Evolutionary conservation across 2,888 invertebrate genomes (phyloP).

Genomic region (Corbicula japonica): DNA sequence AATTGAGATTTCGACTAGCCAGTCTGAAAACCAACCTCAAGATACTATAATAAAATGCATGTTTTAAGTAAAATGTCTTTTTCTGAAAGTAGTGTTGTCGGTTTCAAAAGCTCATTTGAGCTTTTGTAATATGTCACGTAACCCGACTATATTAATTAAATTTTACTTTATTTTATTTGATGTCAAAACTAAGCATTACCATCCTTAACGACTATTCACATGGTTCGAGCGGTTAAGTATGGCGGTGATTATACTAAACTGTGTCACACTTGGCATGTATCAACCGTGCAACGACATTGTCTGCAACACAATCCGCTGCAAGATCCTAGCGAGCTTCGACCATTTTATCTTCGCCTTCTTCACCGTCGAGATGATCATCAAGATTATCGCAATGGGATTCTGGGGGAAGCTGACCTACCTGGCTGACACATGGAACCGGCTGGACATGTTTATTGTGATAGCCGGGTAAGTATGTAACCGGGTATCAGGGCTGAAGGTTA

Average conservation of each 20-base stretch:
- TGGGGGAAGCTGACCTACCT: constrained; percentile 96
- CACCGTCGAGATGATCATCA: constrained; percentile 98
- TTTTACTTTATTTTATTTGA: not conserved
- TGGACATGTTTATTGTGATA: constrained; percentile 98
- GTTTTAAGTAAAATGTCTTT: no score
- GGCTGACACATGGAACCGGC: constrained; percentile 99
- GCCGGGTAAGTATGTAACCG: constrained; percentile 98
- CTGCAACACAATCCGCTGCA: constrained; percentile 89
- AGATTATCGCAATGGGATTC: constrained; percentile 99
- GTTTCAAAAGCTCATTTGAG: not conserved
- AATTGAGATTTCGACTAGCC: no score
- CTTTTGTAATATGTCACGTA: not conserved
- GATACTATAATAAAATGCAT: no score
- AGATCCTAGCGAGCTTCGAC: constrained; percentile 94
- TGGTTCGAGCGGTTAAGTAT: constrained; percentile 99
- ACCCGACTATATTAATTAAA: not conserved
- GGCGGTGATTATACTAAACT: constrained; percentile 99
- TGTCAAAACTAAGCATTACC: constrained; percentile 2
- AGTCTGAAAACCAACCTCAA: no score
- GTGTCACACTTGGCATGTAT: constrained; percentile 99
- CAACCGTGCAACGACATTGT: constrained; percentile 95
- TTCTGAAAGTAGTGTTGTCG: no score
- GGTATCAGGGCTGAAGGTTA: no score
- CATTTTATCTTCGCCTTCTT: constrained; percentile 99
- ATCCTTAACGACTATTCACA: constrained; percentile 88